phyloP scores from a whole-genome alignment of 2,797 vertebrate genomes.

The Todus mexicanus region DNA sequence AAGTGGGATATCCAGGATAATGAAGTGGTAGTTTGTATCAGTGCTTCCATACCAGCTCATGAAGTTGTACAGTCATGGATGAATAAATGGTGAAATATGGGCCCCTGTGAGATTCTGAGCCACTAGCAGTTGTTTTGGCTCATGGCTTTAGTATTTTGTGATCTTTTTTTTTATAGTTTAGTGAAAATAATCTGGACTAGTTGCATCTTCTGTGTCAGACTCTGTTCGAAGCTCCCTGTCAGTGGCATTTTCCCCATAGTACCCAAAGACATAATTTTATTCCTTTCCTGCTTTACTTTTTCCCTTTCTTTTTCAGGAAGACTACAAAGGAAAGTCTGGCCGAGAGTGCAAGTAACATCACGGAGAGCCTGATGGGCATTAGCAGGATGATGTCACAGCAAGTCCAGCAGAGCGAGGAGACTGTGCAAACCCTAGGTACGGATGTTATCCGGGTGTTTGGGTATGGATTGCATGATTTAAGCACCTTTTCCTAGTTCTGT shows the following conservation, averaged over 20 bases:
- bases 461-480: neutral
- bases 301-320: slow-evolving; percentile 77
- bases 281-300: neutral
- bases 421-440: slow-evolving; percentile 87
- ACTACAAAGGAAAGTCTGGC: slow-evolving; percentile 88
- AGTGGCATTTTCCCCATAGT: neutral
- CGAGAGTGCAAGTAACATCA: slow-evolving; percentile 88
- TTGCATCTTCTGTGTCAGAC: neutral
- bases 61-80: neutral
- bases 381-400: slow-evolving; percentile 98
- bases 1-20: neutral
- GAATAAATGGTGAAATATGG: neutral
- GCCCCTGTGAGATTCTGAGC: neutral
- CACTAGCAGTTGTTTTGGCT: neutral
- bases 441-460: neutral
- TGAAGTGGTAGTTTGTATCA: neutral
- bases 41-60: neutral
- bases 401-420: slow-evolving; percentile 92
- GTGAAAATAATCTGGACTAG: neutral
- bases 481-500: neutral
- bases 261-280: neutral
- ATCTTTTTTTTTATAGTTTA: neutral
- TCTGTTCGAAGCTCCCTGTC: neutral
- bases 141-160: neutral
- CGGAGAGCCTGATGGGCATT: slow-evolving; percentile 93